A percentile compares a stretch with the other conserved stretches of the same genome.
These are phyloP conservation scores for Nomada fucata DNA, from an alignment of 2,888 invertebrate species.

Conservation along the genomic window DNA sequence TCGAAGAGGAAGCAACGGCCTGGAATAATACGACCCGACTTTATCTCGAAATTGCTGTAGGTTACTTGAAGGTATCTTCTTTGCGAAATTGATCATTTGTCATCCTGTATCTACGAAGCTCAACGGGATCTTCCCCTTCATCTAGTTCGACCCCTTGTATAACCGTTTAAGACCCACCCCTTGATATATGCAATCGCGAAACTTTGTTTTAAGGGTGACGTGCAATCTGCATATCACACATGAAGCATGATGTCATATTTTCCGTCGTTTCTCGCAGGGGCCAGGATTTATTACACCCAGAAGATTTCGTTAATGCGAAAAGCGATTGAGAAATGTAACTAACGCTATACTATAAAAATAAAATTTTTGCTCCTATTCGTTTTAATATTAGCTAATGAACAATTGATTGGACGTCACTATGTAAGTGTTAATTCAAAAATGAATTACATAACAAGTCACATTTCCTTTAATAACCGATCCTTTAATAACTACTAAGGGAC, in stretches of 20 bases:
- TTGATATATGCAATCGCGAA: conserved; percentile 65
- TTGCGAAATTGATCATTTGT: conserved; percentile 69
- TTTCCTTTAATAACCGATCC: too few species aligned
- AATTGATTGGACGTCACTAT: too few species aligned
- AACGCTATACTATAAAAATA: conserved; percentile 5
- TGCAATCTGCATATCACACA: conserved; percentile 60
- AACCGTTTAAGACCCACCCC: conserved; percentile 61
- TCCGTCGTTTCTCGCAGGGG: conserved; percentile 28
- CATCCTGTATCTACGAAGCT: conserved; percentile 54
- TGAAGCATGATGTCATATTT: conserved; percentile 68
- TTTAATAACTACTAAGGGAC: too few species aligned
- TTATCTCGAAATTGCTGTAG: too few species aligned
- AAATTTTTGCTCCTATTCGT: conserved; percentile 22
- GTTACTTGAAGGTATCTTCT: conserved; percentile 17
- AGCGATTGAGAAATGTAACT: conserved; percentile 21
- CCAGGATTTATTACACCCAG: conserved; percentile 20
- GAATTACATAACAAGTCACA: too few species aligned
- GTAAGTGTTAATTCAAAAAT: too few species aligned
- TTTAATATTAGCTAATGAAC: background rate
- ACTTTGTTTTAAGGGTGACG: conserved; percentile 53
- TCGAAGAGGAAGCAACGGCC: too few species aligned
- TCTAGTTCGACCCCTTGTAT: conserved; percentile 61
- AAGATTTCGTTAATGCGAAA: conserved; percentile 31
- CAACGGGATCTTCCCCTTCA: conserved; percentile 49
- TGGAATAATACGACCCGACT: too few species aligned